Evolutionary conservation across 2,888 invertebrate genomes (phyloP), one percentile per base, ranked within the genome.

Genomic region (Leptinotarsa juncta): DNA sequence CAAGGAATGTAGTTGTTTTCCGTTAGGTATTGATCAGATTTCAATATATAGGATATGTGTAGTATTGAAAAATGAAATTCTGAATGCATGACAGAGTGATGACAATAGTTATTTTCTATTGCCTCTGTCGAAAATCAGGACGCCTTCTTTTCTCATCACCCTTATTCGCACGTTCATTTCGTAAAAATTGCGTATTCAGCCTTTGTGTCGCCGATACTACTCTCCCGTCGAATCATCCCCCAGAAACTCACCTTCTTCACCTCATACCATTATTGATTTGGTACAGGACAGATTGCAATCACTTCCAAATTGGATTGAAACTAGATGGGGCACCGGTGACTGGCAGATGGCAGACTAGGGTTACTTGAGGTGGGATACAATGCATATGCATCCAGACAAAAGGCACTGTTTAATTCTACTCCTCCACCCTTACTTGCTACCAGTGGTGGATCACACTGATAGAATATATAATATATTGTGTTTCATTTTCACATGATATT

Each of bases 271-370:
- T 86, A 86, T 86, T 84, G 86, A 87, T 85, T 86, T 69, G 83
- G 83, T 83, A 82, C 82, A 75, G 82, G 83, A 82, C 84, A 86
- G 86, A 87, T 88, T 86, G 86, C 87, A 86, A 87, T 88, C 88
- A 86, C 86, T 85, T 86, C 85, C 84, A 87, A 87, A 88, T 87
- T 87, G 88, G 87, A 88, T 87, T 85, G 86, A 83, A 84, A 84
- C 81, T 82, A 83, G 83, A 80, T 76, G 81, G 80, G 76, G 77
- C 74, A 84, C 85, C 86, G 84, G 85, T 87, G 86, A 87, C 87
- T 87, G 87, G 87, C 87, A 87, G 87, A 87, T 88, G 88, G 88
- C 86, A 86, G 86, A 85, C 85, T 86, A 86, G 87, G 87, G 87
- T 86, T 84, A 87, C 87, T 88, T 87, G 86, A 88, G 87, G 87